Evolutionary conservation across 1,140 invertebrate genomes (phyloP), one percentile per base, ranked within the genome.

Genomic region (Euwallacea similis): DNA sequence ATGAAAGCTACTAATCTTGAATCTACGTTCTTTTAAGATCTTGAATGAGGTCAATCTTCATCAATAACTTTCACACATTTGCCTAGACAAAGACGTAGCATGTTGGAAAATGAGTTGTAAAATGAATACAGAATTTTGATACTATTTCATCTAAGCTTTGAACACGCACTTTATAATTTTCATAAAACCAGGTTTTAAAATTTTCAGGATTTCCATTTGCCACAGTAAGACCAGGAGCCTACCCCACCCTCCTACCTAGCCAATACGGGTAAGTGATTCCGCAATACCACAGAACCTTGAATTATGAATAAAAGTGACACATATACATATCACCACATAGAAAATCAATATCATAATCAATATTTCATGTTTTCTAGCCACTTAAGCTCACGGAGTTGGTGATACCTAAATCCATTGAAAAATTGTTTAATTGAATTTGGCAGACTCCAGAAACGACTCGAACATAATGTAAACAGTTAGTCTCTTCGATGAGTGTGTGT

Each of bases 211-310:
- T 88, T 82, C 86, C 87, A 75, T 88, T 88, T 77, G 78, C 83
- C 66, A 88, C 88, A 42, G 87, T 90, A 71, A 85, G 89, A 66
- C 84, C 89, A 69, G 89, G 89, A 16, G 63, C 73, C 63, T 91
- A 90, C 77, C 89, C 86, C 58, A 84, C 90, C 44, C 86, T 90
- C 46, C 80, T 91, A 75, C 89, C 87, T 16, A 84, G 88, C 66
- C 89, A 90, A 78, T 91, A 90, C 79, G 89, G 90, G 90, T 91
- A 82, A 91, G 89, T 90, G 77, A 47, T 8, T 33, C 60, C 21
- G 21, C 21, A 33, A 33, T 33, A 33, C 21, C 21, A 33, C 21
- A 33, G 21, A 33, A 70, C 58, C 47, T 41, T 69, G 46, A 61
- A 46, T 61, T 46, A 42, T 15, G 33, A 33, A 53, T 21, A 33